Percentiles rank a stretch among this genome's conserved stretches.
phyloP scores from a whole-genome alignment of 53 echinoderm and acorn worm genomes.

The Holothuria leucospilota region DNA sequence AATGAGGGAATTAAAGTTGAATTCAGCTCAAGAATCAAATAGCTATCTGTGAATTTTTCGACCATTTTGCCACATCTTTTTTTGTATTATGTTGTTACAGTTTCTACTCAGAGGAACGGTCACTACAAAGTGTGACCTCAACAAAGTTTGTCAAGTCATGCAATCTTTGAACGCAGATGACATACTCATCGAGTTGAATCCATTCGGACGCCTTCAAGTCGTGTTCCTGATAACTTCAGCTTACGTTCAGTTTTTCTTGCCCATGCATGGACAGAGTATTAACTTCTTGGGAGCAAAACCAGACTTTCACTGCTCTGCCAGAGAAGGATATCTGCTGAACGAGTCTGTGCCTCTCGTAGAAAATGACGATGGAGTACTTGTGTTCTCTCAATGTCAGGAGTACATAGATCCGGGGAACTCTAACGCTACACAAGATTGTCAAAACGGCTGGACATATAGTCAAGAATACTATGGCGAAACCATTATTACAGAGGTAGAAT shows the following conservation, averaged over 20 bases:
- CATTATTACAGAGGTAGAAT: constrained; percentile 78
- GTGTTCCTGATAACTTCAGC: background rate
- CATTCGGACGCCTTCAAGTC: constrained; percentile 15
- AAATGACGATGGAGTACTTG: constrained; percentile 26
- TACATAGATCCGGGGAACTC: constrained; percentile 61
- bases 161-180: background rate
- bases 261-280: constrained; percentile 48
- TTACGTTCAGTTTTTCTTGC: constrained; percentile 7
- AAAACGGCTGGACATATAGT: constrained; percentile 75
- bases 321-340: constrained; percentile 13
- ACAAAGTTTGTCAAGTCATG: background rate
- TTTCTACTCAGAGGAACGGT: no score
- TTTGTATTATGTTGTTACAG: no score
- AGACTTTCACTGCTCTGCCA: constrained; percentile 64
- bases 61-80: no score
- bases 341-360: constrained; percentile 7
- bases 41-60: no score
- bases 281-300: constrained; percentile 81
- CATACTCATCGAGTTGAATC: constrained; percentile 12
- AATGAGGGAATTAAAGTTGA: no score
- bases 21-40: no score
- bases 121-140: no score
- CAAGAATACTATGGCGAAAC: constrained; percentile 71
- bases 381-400: constrained; percentile 62
- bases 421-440: constrained; percentile 66